These are phyloP conservation scores for Podarcis cretensis DNA, from an alignment of 2,113 vertebrate species.

Conservation along the genomic window DNA sequence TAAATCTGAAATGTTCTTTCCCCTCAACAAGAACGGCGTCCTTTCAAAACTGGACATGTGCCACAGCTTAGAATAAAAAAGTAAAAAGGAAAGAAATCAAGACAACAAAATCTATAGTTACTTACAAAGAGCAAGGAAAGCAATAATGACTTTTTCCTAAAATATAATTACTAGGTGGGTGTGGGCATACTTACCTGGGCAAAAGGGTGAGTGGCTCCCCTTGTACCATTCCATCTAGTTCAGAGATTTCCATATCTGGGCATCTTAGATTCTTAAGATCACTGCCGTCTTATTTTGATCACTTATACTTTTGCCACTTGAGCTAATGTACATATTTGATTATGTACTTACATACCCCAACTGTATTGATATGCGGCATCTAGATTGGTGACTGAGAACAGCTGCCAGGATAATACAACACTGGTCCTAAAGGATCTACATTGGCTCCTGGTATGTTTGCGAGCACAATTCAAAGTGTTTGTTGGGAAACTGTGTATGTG, in stretches of 20 bases:
- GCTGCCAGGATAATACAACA: too few relatives aligned
- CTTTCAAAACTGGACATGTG: background rate
- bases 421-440: too few relatives aligned
- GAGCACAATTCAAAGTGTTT: too few relatives aligned
- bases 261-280: background rate
- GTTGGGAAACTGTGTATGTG: too few relatives aligned
- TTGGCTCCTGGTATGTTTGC: too few relatives aligned
- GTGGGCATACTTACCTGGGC: background rate
- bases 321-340: too few relatives aligned
- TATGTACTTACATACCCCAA: too few relatives aligned
- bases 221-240: background rate
- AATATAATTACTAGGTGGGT: background rate
- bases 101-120: background rate
- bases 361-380: too few relatives aligned
- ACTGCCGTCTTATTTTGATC: background rate
- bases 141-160: background rate
- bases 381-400: too few relatives aligned
- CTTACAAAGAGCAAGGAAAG: background rate
- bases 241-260: background rate
- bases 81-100: too few relatives aligned
- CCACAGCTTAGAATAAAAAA: background rate
- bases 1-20: constrained; percentile 15
- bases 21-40: background rate
- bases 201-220: background rate
- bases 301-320: background rate